phyloP scores from a whole-genome alignment of 2,797 vertebrate species.

The Mormyrus proboscirostris region DNA sequence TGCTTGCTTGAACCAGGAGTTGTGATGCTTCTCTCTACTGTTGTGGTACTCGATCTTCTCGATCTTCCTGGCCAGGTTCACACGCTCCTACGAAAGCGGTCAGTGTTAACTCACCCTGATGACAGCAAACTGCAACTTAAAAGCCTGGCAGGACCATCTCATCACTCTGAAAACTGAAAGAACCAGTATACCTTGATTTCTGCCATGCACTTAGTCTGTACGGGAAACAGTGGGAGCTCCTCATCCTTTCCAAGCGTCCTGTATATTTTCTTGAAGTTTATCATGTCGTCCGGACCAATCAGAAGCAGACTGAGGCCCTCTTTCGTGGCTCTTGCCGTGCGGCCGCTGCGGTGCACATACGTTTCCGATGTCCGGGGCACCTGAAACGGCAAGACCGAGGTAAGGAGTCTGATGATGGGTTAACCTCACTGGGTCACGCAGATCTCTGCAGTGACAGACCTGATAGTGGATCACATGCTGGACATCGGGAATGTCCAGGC shows the following conservation, averaged over 20 bases:
- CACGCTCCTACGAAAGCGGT: slow-evolving; percentile 67
- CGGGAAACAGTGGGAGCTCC: slow-evolving; percentile 79
- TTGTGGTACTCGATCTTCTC: slow-evolving; percentile 90
- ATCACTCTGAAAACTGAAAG: not conserved
- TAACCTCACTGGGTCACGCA: not conserved
- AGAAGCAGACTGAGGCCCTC: slow-evolving; percentile 86
- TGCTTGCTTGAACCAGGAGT: slow-evolving; percentile 87
- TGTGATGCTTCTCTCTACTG: slow-evolving; percentile 78
- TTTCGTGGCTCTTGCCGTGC: slow-evolving; percentile 82
- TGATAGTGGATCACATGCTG: slow-evolving; percentile 97
- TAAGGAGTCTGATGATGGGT: not conserved
- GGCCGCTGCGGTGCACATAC: slow-evolving; percentile 87
- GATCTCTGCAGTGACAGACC: slow-evolving; percentile 51
- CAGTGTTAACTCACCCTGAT: not conserved
- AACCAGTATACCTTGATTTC: slow-evolving; percentile 73
- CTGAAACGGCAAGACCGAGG: slow-evolving; percentile 46
- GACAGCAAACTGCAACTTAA: not conserved
- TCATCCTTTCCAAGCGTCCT: slow-evolving; percentile 79
- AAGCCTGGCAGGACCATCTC: not conserved
- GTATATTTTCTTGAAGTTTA: slow-evolving; percentile 89
- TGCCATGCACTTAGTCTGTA: slow-evolving; percentile 77
- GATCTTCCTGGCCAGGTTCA: slow-evolving; percentile 78
- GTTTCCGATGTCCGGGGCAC: slow-evolving; percentile 90
- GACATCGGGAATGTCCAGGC: slow-evolving; percentile 89
- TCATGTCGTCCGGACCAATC: slow-evolving; percentile 81